Evolutionary conservation across 2,113 vertebrate species (phyloP).

Genomic region (Hemichromis elongatus): DNA sequence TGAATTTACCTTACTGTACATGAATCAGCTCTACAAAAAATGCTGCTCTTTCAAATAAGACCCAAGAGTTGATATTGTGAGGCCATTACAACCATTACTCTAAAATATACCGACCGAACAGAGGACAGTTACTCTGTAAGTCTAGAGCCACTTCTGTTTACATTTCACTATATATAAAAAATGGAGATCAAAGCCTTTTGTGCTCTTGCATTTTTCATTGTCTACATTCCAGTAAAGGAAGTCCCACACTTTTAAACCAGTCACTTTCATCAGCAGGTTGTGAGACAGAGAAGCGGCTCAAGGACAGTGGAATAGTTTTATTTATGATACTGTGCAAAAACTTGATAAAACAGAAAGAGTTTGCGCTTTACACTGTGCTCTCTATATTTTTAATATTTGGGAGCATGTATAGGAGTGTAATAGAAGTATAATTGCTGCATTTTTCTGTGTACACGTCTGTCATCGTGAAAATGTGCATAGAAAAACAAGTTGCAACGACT

Average conservation of each 20-base stretch:
- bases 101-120: neutral
- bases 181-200: neutral
- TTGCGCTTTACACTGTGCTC: neutral
- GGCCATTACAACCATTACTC: neutral
- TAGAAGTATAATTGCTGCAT: neutral
- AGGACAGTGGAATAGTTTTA: neutral
- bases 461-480: neutral
- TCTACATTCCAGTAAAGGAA: neutral
- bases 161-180: neutral
- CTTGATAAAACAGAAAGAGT: neutral
- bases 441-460: neutral
- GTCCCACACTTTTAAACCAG: neutral
- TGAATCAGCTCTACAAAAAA: conserved; percentile 18
- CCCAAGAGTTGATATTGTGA: neutral
- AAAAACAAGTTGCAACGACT: neutral
- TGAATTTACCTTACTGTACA: conserved; percentile 20
- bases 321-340: neutral
- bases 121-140: neutral
- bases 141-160: neutral
- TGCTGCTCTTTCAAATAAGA: neutral
- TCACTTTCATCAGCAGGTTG: neutral
- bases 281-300: neutral
- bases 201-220: neutral
- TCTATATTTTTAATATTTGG: neutral
- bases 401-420: neutral